Evolutionary conservation across 2,113 vertebrate genomes (phyloP), one percentile per base, ranked within the genome.

Genomic region (Potamarius usumacintae): DNA sequence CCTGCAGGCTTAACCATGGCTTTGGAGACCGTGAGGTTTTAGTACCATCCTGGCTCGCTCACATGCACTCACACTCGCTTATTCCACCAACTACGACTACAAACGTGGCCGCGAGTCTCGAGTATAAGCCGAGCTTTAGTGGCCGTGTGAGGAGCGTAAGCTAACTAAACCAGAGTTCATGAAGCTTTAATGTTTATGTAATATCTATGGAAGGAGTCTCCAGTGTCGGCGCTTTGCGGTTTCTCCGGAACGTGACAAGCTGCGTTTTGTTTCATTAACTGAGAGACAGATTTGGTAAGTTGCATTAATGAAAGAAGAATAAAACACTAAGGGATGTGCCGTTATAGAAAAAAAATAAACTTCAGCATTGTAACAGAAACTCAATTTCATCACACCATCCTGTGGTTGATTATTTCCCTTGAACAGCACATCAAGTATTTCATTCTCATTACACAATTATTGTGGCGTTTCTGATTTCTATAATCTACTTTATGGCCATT

Each of bases 11-110:
- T 91, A 60, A 85, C 22, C 52, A 62, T 58, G 57, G 86, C 85
- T 89, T 90, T 90, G 79, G 86, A 81, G 82, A 65, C 76, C 83
- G 62, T 55, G 72, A 86, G 79, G 85, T 78, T 85, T 90, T 84
- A 79, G 83, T 84, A 89, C 78, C 83, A 84, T 18, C 67, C n/a
- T 80, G 78, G n/a, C 53, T 8, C 50, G 25, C 48, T 50, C 20
- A 22, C 76, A 14, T 52, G 7, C 76, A 0, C 76, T 5, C 76
- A 7, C 53, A 1, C 77, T 14, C 53, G 4, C n/a, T 42, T 42
- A 42, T 11, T n/a, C 63, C 0, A 15, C 10, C n/a, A 69, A 1
- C 4, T 74, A 74, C n/a, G 25, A 1, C 4, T 74, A 74, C 34
- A 67, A 27, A 67, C 5, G n/a, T 27, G 63, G 63, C n/a, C 27